phyloP scores from a whole-genome alignment of 2,888 invertebrate genomes.

The Sepioteuthis lessoniana region DNA sequence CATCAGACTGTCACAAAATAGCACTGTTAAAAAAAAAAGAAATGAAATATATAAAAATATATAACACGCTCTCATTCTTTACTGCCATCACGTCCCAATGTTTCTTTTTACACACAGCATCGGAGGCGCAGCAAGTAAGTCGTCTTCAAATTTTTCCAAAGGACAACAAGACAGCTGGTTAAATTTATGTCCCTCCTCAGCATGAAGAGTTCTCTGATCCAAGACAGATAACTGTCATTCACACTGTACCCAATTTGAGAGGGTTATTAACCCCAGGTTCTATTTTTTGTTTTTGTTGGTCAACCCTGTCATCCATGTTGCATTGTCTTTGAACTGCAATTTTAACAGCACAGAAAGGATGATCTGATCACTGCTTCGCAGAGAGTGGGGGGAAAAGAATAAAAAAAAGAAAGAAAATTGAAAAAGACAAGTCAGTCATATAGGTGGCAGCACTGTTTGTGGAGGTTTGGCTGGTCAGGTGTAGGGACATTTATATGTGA shows the following conservation, averaged over 20 bases:
- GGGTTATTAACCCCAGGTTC: neutral
- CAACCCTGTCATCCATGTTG: neutral
- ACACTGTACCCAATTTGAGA: slow-evolving; percentile 18
- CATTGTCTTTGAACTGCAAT: slow-evolving; percentile 11
- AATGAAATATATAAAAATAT: too few species aligned
- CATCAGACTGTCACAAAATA: slow-evolving; percentile 11
- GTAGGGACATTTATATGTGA: neutral
- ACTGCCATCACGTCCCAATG: neutral
- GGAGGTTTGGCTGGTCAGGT: neutral
- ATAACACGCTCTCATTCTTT: neutral
- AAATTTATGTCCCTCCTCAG: slow-evolving; percentile 9
- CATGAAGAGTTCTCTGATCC: slow-evolving; percentile 2
- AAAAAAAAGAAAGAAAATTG: neutral
- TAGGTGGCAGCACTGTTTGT: neutral
- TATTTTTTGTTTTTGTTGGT: neutral
- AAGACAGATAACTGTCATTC: slow-evolving; percentile 14
- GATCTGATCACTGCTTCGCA: neutral
- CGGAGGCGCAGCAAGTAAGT: neutral
- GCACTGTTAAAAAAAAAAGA: neutral
- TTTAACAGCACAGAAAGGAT: neutral
- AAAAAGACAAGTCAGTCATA: neutral
- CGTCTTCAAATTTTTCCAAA: neutral
- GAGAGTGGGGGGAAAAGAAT: neutral
- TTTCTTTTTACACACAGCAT: neutral
- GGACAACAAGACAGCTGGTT: neutral